phyloP scores from a whole-genome alignment of 2,113 vertebrate species.

The Ceyx cyanopectus region DNA sequence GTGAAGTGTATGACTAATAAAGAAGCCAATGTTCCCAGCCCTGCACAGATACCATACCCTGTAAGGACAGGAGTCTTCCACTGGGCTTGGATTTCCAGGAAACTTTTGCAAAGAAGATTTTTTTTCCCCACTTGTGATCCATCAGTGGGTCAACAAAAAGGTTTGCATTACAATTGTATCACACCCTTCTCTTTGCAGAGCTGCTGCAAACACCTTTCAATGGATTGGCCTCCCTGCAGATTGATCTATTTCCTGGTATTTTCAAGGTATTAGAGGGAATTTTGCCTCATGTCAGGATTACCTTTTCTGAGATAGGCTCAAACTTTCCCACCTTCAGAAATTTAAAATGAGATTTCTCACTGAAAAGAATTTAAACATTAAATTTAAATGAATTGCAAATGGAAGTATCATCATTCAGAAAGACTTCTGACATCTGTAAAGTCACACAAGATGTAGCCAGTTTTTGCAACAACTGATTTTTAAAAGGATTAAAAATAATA shows the following conservation, averaged over 20 bases:
- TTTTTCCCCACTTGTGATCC: background rate
- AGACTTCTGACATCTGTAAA: background rate
- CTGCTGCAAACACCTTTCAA: background rate
- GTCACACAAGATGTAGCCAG: background rate
- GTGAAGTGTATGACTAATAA: background rate
- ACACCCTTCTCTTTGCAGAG: background rate
- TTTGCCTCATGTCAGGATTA: background rate
- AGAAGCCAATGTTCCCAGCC: background rate
- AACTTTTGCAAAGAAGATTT: background rate
- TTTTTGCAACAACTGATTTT: background rate
- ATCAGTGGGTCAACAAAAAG: background rate
- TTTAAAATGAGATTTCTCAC: background rate
- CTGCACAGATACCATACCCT: background rate
- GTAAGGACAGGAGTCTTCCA: background rate
- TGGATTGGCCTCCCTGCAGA: background rate
- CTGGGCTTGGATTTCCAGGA: background rate
- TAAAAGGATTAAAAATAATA: background rate
- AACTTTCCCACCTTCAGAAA: background rate
- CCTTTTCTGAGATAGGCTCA: background rate
- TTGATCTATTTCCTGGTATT: background rate
- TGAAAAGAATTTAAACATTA: background rate
- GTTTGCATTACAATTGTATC: background rate
- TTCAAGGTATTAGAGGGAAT: background rate
- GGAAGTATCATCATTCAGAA: background rate
- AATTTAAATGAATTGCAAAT: background rate